Evolutionary conservation across 2,113 vertebrate species (phyloP).

Genomic region (Acanthochromis polyacanthus): DNA sequence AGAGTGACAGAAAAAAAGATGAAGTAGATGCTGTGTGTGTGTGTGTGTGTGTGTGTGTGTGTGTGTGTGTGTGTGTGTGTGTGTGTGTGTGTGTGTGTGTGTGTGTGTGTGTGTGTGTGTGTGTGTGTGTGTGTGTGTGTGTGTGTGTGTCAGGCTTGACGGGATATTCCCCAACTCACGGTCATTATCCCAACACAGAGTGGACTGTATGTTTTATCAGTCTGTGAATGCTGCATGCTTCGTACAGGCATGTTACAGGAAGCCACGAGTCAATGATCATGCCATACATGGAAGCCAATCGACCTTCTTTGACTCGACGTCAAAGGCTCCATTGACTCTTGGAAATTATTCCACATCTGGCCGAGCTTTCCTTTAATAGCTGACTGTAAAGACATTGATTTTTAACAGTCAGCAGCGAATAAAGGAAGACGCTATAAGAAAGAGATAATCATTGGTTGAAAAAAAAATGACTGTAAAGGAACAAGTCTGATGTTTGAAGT

Average conservation of each 20-base stretch:
- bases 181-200: conserved; percentile 30
- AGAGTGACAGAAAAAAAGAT: conserved; percentile 48
- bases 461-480: background rate
- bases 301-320: conserved; percentile 67
- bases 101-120: conserved; percentile 17
- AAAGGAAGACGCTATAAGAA: conserved; percentile 26
- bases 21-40: conserved; percentile 39
- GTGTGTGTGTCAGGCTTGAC: conserved; percentile 11
- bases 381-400: conserved; percentile 52
- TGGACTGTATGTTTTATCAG: conserved; percentile 49
- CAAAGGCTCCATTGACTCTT: conserved; percentile 59
- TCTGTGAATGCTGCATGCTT: conserved; percentile 47
- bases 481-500: background rate
- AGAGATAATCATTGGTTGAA: too few relatives aligned
- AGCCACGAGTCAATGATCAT: conserved; percentile 60
- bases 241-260: conserved; percentile 42
- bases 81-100: conserved; percentile 31
- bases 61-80: conserved; percentile 31
- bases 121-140: conserved; percentile 10
- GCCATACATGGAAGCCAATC: conserved; percentile 63
- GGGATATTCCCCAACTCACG: conserved; percentile 38
- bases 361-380: conserved; percentile 41
- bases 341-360: conserved; percentile 61
- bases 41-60: conserved; percentile 31
- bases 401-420: conserved; percentile 42